Evolutionary conservation across 2,888 invertebrate genomes (phyloP).

Genomic region (Scaptomyza flava): DNA sequence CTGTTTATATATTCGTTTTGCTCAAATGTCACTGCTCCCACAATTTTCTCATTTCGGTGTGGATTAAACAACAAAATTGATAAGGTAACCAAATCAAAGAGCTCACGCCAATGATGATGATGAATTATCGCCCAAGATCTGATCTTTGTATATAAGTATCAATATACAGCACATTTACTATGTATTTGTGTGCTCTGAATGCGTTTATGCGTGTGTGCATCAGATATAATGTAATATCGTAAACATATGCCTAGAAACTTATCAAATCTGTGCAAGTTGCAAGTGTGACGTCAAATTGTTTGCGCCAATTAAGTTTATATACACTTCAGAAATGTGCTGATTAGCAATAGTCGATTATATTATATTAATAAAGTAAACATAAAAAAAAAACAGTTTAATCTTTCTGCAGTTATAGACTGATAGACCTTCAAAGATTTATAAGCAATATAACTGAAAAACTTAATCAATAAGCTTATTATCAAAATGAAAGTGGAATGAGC

Average conservation of each 20-base stretch:
- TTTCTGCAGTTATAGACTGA: neutral
- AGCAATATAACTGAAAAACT: neutral
- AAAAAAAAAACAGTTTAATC: neutral
- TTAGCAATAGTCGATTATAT: conserved; percentile 76
- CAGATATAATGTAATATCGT: conserved; percentile 33
- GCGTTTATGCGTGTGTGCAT: conserved; percentile 31
- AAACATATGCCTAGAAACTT: conserved; percentile 57
- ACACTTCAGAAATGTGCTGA: conserved; percentile 69
- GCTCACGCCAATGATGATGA: conserved; percentile 45
- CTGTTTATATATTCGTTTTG: conserved; percentile 40
- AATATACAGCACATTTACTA: conserved; percentile 31
- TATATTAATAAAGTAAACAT: conserved; percentile 62
- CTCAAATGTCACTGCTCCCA: conserved; percentile 17
- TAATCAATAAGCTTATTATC: conserved; percentile 5
- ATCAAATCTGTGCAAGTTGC: conserved; percentile 66
- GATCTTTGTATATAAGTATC: conserved; percentile 37
- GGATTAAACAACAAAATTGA: conserved; percentile 19
- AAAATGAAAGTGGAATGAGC: neutral
- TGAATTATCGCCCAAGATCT: conserved; percentile 25
- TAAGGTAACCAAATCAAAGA: conserved; percentile 27
- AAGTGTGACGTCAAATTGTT: conserved; percentile 67
- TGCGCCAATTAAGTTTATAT: conserved; percentile 76
- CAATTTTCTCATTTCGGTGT: conserved; percentile 39
- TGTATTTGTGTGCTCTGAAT: conserved; percentile 15
- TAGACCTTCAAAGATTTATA: conserved; percentile 2